Base-by-base conservation (phyloP, 2,113 vertebrate genomes). In the Brachyhypopomus occidentalis region DNA sequence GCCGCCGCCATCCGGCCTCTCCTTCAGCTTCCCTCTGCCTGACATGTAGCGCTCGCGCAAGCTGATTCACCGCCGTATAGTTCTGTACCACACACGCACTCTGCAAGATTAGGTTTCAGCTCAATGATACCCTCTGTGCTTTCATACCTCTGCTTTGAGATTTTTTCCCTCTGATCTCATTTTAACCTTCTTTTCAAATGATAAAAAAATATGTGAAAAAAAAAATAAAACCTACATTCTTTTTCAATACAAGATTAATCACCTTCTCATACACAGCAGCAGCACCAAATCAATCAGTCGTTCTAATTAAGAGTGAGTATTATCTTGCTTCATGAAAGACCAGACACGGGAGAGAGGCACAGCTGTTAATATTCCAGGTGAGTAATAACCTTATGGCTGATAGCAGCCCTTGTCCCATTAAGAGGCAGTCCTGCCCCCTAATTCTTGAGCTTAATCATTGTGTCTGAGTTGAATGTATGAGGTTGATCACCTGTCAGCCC, bases 371-470 rank as follows among this genome's bases (percentile, higher is more conserved):
- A 70, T 76, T 81, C n/a, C 36, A 75, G 62, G 56, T 48, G 66
- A 82, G 41, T 66, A 81, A 81, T 81, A 75, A 74, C 20, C 30
- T 36, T 58, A 52, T 69, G 34, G 38, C 70, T 76, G 72, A 70
- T 82, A 69, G 41, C 64, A 62, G 73, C 34, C 48, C 62, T n/a
- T 72, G 52, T 80, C 30, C 70, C 64, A 16, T 77, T 82, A 72
- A 72, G 25, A 63, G 73, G 27, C 17, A 38, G 20, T 48, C 25
- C 73, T 34, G 36, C 23, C 38, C 64, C 34, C 66, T 70, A 70
- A 41, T 70, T 70, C 66, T 70, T 41, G 67, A 67, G 67, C 23
- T 69, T 75, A 75, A 82, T 82, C 27, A 77, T 82, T 63, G 36
- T 58, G 25, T 52, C 41, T 34, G 45, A 69, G 62, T 69, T 52